Conservation (phyloP, 2,888 invertebrate genomes). For the Drosophila meridionalis region DNA sequence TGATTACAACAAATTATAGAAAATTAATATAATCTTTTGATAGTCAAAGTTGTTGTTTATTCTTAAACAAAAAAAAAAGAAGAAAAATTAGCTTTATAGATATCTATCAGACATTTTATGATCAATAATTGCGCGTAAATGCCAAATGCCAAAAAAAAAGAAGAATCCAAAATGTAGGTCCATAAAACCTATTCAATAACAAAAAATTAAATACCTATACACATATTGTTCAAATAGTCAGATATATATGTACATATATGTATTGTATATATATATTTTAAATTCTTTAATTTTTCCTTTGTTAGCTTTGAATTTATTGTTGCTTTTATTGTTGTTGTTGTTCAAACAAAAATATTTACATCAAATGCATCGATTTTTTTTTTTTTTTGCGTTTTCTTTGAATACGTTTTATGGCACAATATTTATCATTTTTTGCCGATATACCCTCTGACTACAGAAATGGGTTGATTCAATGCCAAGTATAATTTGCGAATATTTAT, state of each 20-base stretch:
- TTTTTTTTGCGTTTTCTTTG: slow-evolving; percentile 11
- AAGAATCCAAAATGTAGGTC: slow-evolving; percentile 23
- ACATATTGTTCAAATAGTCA: background rate
- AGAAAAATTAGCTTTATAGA: slow-evolving; percentile 2
- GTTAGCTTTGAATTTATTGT: slow-evolving; percentile 23
- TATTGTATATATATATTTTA: slow-evolving; percentile 7
- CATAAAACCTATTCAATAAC: slow-evolving; percentile 53
- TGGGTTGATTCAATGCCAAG: background rate
- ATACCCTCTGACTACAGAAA: slow-evolving; percentile 1
- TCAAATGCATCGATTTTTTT: slow-evolving; percentile 21
- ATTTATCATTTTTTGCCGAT: slow-evolving; percentile 3
- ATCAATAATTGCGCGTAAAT: slow-evolving; percentile 39
- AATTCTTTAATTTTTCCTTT: slow-evolving; percentile 15
- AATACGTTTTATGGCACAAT: background rate
- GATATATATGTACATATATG: background rate
- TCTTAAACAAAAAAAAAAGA: background rate
- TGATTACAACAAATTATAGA: slow-evolving; percentile 59
- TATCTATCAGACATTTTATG: slow-evolving; percentile 44
- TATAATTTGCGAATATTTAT: background rate
- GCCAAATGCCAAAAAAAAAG: slow-evolving; percentile 13
- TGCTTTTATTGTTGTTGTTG: slow-evolving; percentile 28
- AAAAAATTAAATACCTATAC: slow-evolving; percentile 26
- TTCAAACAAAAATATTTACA: slow-evolving; percentile 47
- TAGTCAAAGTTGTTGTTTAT: slow-evolving; percentile 29
- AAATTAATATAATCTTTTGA: slow-evolving; percentile 47